These are phyloP conservation scores for Drosophila lutescens DNA, from an alignment of 2,888 invertebrate species.

Conservation along the genomic window DNA sequence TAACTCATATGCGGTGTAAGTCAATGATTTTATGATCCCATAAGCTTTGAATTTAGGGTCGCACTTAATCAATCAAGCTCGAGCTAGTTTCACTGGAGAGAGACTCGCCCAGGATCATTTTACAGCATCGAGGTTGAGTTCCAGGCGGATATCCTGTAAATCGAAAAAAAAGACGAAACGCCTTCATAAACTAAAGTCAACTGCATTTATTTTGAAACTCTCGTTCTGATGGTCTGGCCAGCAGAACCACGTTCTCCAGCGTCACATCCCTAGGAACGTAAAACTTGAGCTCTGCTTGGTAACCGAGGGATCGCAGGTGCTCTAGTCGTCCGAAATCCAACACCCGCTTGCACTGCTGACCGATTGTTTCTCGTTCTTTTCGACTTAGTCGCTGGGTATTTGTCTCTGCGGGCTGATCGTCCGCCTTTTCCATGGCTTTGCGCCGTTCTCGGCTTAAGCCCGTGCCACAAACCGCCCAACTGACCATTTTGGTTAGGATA, in stretches of 20 bases:
- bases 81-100: too few relatives aligned
- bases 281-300: conserved; percentile 87
- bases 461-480: conserved; percentile 95
- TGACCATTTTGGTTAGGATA: conserved; percentile 91
- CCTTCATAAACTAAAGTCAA: neutral
- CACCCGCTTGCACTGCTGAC: conserved; percentile 90
- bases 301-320: conserved; percentile 87
- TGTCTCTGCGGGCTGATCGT: conserved; percentile 36
- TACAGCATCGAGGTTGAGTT: too few relatives aligned
- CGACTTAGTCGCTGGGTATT: conserved; percentile 70
- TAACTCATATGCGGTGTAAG: too few relatives aligned
- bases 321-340: conserved; percentile 90
- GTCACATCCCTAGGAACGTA: conserved; percentile 89
- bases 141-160: too few relatives aligned
- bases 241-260: conserved; percentile 91
- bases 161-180: too few relatives aligned
- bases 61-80: too few relatives aligned
- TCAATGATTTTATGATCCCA: too few relatives aligned
- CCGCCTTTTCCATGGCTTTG: conserved; percentile 67
- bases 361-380: conserved; percentile 87
- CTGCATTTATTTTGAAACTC: conserved; percentile 44
- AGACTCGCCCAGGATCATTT: too few relatives aligned
- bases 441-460: conserved; percentile 86
- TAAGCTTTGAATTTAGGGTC: too few relatives aligned
- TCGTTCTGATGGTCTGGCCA: conserved; percentile 83